These are phyloP conservation scores for Nasua narica DNA, from an alignment of 2,797 vertebrate species.

Conservation along the genomic window DNA sequence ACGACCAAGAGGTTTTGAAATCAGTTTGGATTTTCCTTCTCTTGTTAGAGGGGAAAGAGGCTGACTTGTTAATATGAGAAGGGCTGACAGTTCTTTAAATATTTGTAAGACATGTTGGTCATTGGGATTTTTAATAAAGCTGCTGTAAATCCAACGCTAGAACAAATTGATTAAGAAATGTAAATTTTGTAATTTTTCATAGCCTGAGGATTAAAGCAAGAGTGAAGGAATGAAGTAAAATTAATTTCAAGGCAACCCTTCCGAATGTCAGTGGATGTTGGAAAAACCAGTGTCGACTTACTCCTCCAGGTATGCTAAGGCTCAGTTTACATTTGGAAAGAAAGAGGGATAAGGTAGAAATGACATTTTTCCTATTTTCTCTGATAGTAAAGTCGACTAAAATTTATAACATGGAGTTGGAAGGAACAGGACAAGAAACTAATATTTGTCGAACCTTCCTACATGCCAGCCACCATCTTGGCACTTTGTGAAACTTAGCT, in stretches of 20 bases:
- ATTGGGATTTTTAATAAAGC: background rate
- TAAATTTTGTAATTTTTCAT: background rate
- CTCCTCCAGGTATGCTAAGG: background rate
- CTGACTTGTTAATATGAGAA: background rate
- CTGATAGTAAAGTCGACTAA: background rate
- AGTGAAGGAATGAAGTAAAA: background rate
- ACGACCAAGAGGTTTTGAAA: background rate
- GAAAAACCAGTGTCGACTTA: background rate
- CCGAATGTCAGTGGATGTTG: background rate
- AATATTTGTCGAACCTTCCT: background rate
- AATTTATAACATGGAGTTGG: background rate
- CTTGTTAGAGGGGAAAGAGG: background rate
- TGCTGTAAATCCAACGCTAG: background rate
- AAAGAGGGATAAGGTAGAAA: background rate
- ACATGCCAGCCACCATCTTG: rapidly evolving
- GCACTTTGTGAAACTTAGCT: background rate
- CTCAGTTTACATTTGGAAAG: background rate
- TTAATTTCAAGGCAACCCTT: background rate
- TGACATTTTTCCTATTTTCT: background rate
- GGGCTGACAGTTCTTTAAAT: background rate
- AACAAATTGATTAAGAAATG: background rate
- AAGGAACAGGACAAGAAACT: background rate
- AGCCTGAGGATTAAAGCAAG: background rate
- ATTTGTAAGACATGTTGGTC: background rate
- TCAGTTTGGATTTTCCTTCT: background rate